Base-by-base conservation (phyloP, 2,888 invertebrate species). In the Deilephila porcellus region DNA sequence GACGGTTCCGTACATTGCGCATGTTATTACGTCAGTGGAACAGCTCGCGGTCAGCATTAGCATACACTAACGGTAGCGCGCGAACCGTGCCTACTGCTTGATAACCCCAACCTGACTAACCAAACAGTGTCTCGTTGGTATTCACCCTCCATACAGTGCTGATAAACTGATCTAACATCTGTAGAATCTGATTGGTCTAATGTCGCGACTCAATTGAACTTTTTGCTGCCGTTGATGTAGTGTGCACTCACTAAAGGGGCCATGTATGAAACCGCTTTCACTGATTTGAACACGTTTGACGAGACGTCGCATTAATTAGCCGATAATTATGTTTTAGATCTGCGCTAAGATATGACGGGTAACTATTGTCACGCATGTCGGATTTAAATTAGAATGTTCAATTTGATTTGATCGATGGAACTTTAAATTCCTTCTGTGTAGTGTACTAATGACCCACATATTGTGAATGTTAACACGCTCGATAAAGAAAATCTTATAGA, bases 211-310 rank as follows among this genome's bases (percentile, higher is more conserved):
- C 79, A 78, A 81, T 81, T 81, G 83, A 82, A 78, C 75, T 81
- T 84, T 86, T 84, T 87, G 83, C 82, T 82, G 78, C 71, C 72
- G 73, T 75, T 67, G 56, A 78, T 77, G 76, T 81, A 78, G 77
- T 56, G 70, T 74, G 76, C 74, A 73, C 74, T 71, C 74, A 74
- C 78, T 83, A 90, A 89, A 90, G 88, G 83, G 90, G 86, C 78
- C 90, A 88, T 80, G 86, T 87, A 89, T 91, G 89, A 89, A 90
- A 90, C 86, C 82, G 82, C 93, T 93, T 94, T 93, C 93, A 93
- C 93, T 93, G 84, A 86, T 92, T 93, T 92, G 83, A 86, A 82
- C 89, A 84, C 82, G 88, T 88, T 88, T 86, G 85, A 82, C 84
- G 85, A 80, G 86, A 83, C 85, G 82, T 82, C 82, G 84, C 82